Evolutionary conservation across 2,113 vertebrate species (phyloP).

Genomic region (Chlorodrepanis virens): DNA sequence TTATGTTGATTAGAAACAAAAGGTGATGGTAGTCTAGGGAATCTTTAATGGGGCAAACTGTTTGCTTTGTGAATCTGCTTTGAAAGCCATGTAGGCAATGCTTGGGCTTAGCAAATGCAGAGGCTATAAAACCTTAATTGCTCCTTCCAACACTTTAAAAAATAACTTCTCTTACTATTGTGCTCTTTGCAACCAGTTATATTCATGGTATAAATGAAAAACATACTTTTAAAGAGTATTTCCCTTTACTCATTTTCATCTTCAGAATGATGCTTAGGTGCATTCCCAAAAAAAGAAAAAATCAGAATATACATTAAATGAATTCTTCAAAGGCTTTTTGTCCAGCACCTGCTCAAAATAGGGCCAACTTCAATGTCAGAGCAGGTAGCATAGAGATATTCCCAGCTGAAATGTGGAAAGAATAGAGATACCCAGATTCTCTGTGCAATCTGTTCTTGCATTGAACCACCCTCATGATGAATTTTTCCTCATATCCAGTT

Average conservation of each 20-base stretch:
- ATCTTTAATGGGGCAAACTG: neutral
- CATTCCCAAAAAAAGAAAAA: neutral
- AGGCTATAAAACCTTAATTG: conserved; percentile 12
- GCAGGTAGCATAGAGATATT: neutral
- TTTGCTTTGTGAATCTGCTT: neutral
- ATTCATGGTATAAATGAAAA: neutral
- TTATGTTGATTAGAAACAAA: conserved; percentile 6
- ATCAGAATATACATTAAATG: neutral
- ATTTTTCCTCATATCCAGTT: neutral
- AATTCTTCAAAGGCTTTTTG: neutral
- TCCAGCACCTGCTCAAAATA: neutral
- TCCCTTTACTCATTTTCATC: neutral
- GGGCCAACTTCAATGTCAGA: neutral
- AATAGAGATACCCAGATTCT: neutral
- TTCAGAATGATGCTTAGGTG: neutral
- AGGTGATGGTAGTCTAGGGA: neutral
- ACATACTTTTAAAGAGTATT: neutral
- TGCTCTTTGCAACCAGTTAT: conserved; percentile 4
- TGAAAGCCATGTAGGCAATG: neutral
- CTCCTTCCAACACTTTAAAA: neutral
- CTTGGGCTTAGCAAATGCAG: neutral
- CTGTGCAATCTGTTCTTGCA: neutral
- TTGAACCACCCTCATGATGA: neutral
- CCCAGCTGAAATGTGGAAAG: neutral
- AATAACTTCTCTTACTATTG: neutral